Conservation (phyloP, 2,797 vertebrate genomes). For the Spinus pinus region DNA sequence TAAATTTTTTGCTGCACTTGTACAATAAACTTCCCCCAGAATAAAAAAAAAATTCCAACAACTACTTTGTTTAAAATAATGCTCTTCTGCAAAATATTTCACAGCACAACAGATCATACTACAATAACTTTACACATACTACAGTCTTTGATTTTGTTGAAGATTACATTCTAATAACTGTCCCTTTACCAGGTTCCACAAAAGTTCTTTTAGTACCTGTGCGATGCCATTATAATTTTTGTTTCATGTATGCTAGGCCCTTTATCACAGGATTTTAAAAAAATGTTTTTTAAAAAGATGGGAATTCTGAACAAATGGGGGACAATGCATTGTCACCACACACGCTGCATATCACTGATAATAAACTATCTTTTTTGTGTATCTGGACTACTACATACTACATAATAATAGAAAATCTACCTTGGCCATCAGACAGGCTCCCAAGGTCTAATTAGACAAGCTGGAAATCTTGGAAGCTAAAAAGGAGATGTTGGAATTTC, state of each 20-base stretch:
- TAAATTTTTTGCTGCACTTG: not conserved
- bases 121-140: not conserved
- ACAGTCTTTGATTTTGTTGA: not conserved
- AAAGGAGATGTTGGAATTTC: not conserved
- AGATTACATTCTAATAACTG: not conserved
- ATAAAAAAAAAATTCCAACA: not conserved
- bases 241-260: not conserved
- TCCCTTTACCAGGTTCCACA: not conserved
- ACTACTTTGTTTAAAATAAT: not conserved
- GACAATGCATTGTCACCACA: not conserved
- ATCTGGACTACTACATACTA: not conserved
- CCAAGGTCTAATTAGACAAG: not conserved
- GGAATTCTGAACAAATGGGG: not conserved
- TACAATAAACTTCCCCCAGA: not conserved
- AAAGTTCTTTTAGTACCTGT: not conserved
- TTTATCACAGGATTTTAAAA: not conserved
- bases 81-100: not conserved
- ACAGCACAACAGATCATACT: not conserved
- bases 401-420: not conserved
- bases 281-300: accelerated
- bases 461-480: not conserved
- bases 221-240: not conserved
- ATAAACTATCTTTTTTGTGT: not conserved
- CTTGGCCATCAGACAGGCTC: not conserved
- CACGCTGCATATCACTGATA: not conserved